Evolutionary conservation across 2,888 invertebrate species (phyloP).

Genomic region (Fragum sueziense): DNA sequence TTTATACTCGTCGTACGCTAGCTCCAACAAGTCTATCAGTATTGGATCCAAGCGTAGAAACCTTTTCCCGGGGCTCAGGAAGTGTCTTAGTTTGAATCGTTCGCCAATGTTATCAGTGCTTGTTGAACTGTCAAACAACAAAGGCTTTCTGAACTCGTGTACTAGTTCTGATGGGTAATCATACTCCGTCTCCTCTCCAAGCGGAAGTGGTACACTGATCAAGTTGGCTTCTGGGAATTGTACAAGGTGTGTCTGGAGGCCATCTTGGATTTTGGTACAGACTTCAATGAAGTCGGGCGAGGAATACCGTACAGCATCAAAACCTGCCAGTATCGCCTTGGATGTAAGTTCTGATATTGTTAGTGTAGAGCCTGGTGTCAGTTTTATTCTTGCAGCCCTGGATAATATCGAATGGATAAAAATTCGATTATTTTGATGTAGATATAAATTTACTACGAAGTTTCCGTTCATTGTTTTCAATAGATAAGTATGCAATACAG

Average conservation of each 20-base stretch:
- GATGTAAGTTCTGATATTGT: constrained; percentile 31
- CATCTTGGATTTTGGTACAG: constrained; percentile 62
- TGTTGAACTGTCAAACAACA: constrained; percentile 53
- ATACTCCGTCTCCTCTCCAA: constrained; percentile 52
- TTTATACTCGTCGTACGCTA: constrained; percentile 48
- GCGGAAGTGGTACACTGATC: constrained; percentile 54
- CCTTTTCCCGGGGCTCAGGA: constrained; percentile 53
- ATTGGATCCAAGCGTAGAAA: constrained; percentile 61
- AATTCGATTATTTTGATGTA: too few relatives aligned
- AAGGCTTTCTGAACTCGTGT: constrained; percentile 51
- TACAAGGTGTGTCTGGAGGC: constrained; percentile 50
- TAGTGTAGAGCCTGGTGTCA: constrained; percentile 20
- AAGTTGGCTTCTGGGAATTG: constrained; percentile 54
- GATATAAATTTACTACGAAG: too few relatives aligned
- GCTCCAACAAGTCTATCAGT: constrained; percentile 60
- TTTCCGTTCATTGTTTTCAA: too few relatives aligned
- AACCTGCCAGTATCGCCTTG: constrained; percentile 60
- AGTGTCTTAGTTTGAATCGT: constrained; percentile 51
- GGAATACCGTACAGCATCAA: constrained; percentile 57
- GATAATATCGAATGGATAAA: too few relatives aligned
- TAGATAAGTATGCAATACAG: too few relatives aligned
- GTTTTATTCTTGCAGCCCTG: constrained; percentile 44
- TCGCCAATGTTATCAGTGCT: constrained; percentile 41
- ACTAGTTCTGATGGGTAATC: constrained; percentile 43
- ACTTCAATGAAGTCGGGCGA: constrained; percentile 51